These are phyloP conservation scores for Delia radicum DNA, from an alignment of 1,140 invertebrate species.

Conservation along the genomic window DNA sequence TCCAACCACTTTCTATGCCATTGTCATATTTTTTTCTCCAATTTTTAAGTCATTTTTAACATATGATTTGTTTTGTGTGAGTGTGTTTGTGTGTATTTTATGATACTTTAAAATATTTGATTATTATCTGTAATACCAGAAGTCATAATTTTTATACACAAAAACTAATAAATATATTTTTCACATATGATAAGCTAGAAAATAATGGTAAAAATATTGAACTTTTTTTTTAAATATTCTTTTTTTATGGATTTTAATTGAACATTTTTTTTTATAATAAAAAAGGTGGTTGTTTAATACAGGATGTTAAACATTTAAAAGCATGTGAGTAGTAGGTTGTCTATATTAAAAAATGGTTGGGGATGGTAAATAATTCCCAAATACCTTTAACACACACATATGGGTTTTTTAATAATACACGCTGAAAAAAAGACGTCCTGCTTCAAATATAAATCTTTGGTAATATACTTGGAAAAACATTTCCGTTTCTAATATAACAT, in stretches of 20 bases:
- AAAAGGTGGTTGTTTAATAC: not conserved
- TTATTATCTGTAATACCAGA: constrained; percentile 1
- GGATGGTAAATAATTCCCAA: not conserved
- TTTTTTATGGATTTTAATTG: constrained; percentile 1
- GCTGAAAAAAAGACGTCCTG: no score
- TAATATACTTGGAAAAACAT: no score
- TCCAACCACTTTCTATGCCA: not conserved
- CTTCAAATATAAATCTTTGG: no score
- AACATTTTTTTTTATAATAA: not conserved
- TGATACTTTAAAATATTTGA: not conserved
- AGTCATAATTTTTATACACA: not conserved
- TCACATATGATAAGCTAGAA: not conserved
- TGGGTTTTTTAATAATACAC: not conserved
- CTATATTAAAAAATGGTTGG: not conserved
- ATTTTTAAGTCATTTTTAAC: not conserved
- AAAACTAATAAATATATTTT: not conserved
- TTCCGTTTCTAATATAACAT: no score
- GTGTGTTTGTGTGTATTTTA: not conserved
- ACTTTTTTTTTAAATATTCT: no score
- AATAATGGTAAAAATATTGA: not conserved
- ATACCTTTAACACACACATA: not conserved
- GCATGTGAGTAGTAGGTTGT: not conserved
- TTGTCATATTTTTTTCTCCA: constrained; percentile 5
- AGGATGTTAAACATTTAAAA: not conserved
- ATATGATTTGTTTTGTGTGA: not conserved